Base-by-base conservation (phyloP, 1,140 invertebrate genomes). In the Leptinotarsa lineolata region DNA sequence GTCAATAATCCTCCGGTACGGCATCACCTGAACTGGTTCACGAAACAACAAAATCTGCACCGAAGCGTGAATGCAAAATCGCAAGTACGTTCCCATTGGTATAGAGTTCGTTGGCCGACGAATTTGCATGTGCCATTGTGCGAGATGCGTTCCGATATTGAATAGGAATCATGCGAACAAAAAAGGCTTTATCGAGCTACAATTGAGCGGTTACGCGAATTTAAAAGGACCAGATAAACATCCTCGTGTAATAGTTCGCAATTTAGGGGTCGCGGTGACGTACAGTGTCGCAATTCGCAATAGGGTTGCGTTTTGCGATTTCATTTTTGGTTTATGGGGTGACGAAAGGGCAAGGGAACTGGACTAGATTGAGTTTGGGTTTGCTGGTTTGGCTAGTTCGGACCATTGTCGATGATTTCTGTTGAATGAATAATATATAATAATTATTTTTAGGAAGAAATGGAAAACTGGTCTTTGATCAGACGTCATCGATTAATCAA, bases 151-250 rank as follows among this genome's bases (percentile, higher is more conserved):
- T 8, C 8, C 16, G 48, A 54, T 54, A 54, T 54, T 54, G 48
- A 54, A 54, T 54, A 54, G 48, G 4, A 54, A 16, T 54, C 16
- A 12, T 15, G 48, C 16, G 48, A 15, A 54, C 15, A 54, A 54
- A 54, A 54, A 54, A 15, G 16, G 4, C 48, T 54, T 54, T 54
- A 54, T 54, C 48, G 48, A 15, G n/a, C 48, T 54, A 54, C 48
- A 54, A 54, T 54, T 54, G 48, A 54, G 48, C 48, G 48, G 48
- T 39, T 54, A 54, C 48, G 48, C 48, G 48, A 54, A 54, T 54
- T n/a, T 54, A 54, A 54, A 54, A 54, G 48, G 48, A 54, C 48
- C 48, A 54, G 48, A 54, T 54, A 54, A 54, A 54, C 48, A 54
- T 54, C 48, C 16, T 54, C 48, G 48, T n/a, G 48, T 18, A 54